Base-by-base conservation (phyloP, 2,113 vertebrate genomes). In the Erpornis zantholeuca region DNA sequence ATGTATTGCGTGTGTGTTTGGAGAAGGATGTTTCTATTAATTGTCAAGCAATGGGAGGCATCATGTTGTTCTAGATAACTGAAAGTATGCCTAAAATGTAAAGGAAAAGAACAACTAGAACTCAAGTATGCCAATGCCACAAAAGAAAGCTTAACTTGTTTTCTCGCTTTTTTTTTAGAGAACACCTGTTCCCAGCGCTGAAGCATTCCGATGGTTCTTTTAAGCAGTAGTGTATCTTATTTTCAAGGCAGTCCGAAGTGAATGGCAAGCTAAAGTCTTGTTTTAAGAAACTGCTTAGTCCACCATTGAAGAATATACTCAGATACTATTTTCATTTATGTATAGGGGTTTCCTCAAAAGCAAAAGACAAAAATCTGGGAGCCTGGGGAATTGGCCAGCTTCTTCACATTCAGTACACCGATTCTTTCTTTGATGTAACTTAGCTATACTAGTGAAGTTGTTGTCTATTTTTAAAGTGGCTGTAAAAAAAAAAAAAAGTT, bases 131-230 rank as follows among this genome's bases (percentile, higher is more conserved):
- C 70, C 75, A 94, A 96, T 98, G 92, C 95, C 36, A 18, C 96
- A 68, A 98, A 97, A 97, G 97, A 98, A 98, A 98, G 97, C 97
- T 98, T 98, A 98, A 98, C 98, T 97, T 98, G 93, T 98, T 97
- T 98, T 98, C 97, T 98, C 97, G 98, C 97, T 99, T 95, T 98
- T 98, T 98, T 98, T 98, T 98, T 98, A 99, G 99, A 99, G 99
- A 98, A 99, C 99, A 97, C 99, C 99, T 96, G 99, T 99, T 97
- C 99, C 98, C 98, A 99, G 97, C 88, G 99, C 99, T 42, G 99
- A 99, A 98, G 99, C 99, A 84, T 99, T 99, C 97, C 98, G 99
- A 98, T 99, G 99, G 99, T 99, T 99, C 99, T 99, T 99, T 98
- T 99, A 99, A 98, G 98, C 97, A 95, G 97, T 97, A 98, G 97